A percentile compares a stretch with the other conserved stretches of the same genome.
phyloP scores from a whole-genome alignment of 2,888 invertebrate genomes.

The Seira sanloemensis region DNA sequence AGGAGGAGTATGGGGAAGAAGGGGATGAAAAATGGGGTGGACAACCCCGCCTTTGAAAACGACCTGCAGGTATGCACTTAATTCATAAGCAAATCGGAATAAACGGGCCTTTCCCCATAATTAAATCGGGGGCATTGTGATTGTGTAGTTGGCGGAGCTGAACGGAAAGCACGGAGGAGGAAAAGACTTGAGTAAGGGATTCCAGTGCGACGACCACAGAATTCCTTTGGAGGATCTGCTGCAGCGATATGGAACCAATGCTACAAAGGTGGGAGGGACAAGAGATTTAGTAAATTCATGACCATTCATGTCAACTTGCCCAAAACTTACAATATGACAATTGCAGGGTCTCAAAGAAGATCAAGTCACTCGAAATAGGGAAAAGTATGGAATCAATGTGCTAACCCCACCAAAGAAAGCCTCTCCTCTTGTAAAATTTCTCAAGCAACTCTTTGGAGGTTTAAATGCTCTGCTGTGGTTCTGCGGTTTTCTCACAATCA shows the following conservation, averaged over 20 bases:
- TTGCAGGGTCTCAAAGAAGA: slow-evolving; percentile 76
- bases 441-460: slow-evolving; percentile 78
- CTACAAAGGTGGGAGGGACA: slow-evolving; percentile 21
- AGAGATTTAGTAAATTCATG: neutral
- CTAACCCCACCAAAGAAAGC: slow-evolving; percentile 77
- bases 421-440: slow-evolving; percentile 78
- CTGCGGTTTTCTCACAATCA: slow-evolving; percentile 77
- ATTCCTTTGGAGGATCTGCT: slow-evolving; percentile 58
- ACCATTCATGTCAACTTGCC: neutral
- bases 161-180: slow-evolving; percentile 14
- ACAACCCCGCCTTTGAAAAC: slow-evolving; percentile 58
- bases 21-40: slow-evolving; percentile 40
- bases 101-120: too few relatives aligned
- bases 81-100: too few relatives aligned
- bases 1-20: slow-evolving; percentile 21
- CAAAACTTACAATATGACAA: neutral
- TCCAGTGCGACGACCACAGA: slow-evolving; percentile 68
- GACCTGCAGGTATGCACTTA: slow-evolving; percentile 48
- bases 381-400: slow-evolving; percentile 76
- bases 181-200: slow-evolving; percentile 21
- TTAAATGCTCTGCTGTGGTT: slow-evolving; percentile 77
- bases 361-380: slow-evolving; percentile 76
- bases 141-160: neutral
- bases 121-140: too few relatives aligned
- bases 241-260: slow-evolving; percentile 61